Evolutionary conservation across 2,113 vertebrate genomes (phyloP).

Genomic region (Aleadryas rufinucha): DNA sequence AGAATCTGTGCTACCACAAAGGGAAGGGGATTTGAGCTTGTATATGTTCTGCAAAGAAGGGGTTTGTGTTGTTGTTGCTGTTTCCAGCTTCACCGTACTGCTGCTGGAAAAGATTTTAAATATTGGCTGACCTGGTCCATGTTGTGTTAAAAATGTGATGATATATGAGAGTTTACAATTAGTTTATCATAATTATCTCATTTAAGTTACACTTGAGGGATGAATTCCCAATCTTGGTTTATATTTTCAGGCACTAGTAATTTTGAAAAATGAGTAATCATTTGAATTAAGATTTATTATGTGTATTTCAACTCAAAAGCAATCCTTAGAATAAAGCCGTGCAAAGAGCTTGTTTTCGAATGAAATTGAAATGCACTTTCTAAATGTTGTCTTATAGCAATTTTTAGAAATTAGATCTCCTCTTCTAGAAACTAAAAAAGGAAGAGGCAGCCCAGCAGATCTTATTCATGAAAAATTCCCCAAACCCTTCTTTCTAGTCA

Average conservation of each 20-base stretch:
- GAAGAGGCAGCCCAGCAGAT: neutral
- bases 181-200: neutral
- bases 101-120: neutral
- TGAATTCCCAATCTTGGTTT: neutral
- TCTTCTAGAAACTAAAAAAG: conserved; percentile 23
- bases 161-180: neutral
- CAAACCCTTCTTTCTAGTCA: conserved; percentile 9
- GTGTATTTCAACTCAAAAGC: neutral
- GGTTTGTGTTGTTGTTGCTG: neutral
- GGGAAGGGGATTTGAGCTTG: neutral
- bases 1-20: too few species aligned
- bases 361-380: neutral
- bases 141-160: neutral
- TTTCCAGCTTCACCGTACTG: neutral
- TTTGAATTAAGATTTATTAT: neutral
- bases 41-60: neutral
- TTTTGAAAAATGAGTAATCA: neutral
- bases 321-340: neutral
- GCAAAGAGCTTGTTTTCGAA: neutral
- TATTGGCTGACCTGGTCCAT: neutral
- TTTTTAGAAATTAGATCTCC: conserved; percentile 40
- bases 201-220: neutral
- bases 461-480: conserved; percentile 29
- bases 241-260: neutral
- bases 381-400: neutral